Evolutionary conservation across 2,113 vertebrate genomes (phyloP).

Genomic region (Mobula hypostoma): DNA sequence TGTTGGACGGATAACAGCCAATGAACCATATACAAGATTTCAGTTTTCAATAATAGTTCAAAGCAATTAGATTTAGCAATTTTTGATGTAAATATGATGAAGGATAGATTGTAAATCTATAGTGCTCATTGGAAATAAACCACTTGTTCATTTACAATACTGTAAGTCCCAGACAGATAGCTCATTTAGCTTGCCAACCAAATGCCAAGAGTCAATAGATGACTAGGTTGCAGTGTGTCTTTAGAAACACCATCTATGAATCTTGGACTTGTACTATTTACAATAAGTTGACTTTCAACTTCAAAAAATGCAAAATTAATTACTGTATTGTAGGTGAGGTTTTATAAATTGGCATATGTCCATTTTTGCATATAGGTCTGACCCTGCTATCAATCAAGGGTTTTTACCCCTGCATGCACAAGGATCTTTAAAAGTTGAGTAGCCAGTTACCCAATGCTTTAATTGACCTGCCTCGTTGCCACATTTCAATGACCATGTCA

Average conservation of each 20-base stretch:
- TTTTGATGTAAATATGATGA: not conserved
- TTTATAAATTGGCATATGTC: not conserved
- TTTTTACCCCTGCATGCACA: not conserved
- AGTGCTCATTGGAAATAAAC: not conserved
- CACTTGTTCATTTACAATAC: not conserved
- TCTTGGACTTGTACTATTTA: not conserved
- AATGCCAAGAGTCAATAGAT: not conserved
- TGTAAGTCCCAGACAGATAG: not conserved
- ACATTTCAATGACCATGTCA: not conserved
- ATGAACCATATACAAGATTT: not conserved
- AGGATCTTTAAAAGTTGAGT: not conserved
- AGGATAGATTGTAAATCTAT: not conserved
- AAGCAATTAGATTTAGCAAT: not conserved
- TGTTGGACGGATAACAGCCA: not conserved
- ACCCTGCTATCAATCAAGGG: not conserved
- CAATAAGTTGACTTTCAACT: not conserved
- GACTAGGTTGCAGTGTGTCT: not conserved
- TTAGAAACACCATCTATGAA: not conserved
- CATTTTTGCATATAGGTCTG: not conserved
- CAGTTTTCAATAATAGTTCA: not conserved
- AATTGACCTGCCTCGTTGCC: not conserved
- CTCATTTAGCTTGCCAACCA: not conserved
- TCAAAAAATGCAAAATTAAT: not conserved
- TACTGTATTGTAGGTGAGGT: no score
- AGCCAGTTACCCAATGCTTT: not conserved